phyloP scores from a whole-genome alignment of 2,113 vertebrate species.

The Melierax canorus region DNA sequence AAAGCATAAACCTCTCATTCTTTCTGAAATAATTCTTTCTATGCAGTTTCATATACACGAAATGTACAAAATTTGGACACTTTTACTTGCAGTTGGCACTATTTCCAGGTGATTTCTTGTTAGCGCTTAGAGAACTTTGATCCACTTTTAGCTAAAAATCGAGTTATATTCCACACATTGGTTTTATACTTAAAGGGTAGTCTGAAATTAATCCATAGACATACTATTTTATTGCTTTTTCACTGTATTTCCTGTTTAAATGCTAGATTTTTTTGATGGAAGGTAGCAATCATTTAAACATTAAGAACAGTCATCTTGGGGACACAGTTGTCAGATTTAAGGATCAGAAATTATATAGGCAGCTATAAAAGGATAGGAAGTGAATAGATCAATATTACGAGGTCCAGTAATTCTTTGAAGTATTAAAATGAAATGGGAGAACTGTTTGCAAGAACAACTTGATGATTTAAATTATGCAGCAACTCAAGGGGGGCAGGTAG shows the following conservation, averaged over 20 bases:
- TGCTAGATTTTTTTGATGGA: constrained; percentile 30
- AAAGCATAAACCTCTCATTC: background rate
- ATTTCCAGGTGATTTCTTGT: constrained; percentile 8
- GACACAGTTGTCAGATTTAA: constrained; percentile 62
- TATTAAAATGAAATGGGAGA: constrained; percentile 26
- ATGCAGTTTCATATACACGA: background rate
- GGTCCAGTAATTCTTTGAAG: constrained; percentile 35
- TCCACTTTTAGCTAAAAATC: background rate
- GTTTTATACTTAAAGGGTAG: background rate
- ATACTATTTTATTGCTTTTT: background rate
- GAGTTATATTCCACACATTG: background rate
- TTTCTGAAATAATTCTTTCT: background rate
- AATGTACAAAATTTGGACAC: background rate
- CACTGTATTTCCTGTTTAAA: constrained; percentile 23
- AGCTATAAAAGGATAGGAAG: constrained; percentile 50
- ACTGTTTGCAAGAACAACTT: constrained; percentile 31
- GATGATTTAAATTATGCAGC: constrained; percentile 1
- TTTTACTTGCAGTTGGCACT: background rate
- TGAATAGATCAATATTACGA: constrained; percentile 58
- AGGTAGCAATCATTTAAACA: constrained; percentile 40
- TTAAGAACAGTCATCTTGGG: constrained; percentile 47
- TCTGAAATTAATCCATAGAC: background rate
- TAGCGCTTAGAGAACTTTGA: background rate
- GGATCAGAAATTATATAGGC: constrained; percentile 49
- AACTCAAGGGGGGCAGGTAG: background rate